Conservation (phyloP, 2,113 vertebrate genomes). For the Oenanthe melanoleuca region DNA sequence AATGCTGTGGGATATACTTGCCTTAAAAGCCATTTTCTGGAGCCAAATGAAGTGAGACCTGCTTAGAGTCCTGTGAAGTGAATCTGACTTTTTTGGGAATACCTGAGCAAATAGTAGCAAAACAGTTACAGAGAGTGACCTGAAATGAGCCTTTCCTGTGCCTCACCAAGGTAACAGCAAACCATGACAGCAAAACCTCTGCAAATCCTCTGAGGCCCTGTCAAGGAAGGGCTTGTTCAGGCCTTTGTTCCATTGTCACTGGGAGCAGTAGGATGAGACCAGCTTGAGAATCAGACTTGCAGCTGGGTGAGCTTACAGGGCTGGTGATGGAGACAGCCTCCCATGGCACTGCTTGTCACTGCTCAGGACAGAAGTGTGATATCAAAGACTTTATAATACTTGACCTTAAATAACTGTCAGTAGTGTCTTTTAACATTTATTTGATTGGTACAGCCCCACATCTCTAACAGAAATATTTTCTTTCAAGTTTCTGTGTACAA, state of each 20-base stretch:
- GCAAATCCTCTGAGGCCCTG: fast-evolving
- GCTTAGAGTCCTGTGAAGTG: not conserved
- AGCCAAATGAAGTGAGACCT: not conserved
- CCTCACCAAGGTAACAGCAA: not conserved
- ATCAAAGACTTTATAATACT: not conserved
- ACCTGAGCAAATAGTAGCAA: not conserved
- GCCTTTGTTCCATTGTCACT: not conserved
- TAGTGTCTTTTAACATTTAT: not conserved
- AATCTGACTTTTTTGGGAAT: not conserved
- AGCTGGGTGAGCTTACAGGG: no score
- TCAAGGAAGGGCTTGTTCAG: not conserved
- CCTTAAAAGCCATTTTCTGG: not conserved
- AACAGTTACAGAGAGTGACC: not conserved
- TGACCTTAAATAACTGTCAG: not conserved
- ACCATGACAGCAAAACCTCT: not conserved
- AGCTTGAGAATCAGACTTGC: not conserved
- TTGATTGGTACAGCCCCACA: not conserved
- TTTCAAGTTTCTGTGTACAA: not conserved
- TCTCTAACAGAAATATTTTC: not conserved
- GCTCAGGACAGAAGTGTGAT: not conserved
- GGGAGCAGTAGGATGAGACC: not conserved
- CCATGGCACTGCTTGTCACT: not conserved
- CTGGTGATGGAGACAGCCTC: not conserved
- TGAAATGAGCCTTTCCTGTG: not conserved
- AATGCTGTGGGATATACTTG: not conserved